Conservation (phyloP, 2,113 vertebrate genomes). For the Myodes glareolus region DNA sequence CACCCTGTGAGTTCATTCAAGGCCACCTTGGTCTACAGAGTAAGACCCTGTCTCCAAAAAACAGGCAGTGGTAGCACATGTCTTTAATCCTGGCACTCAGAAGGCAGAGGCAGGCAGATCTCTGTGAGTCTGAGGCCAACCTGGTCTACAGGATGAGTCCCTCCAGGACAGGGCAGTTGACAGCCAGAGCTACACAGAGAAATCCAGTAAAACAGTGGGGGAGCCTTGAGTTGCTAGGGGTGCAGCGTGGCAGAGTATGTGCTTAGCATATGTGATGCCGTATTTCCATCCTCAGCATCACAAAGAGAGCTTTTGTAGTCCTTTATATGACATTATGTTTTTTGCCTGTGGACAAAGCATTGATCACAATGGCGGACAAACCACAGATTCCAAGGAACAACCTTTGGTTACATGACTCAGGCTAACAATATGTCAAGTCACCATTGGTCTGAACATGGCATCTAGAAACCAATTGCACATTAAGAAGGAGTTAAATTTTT, state of each 20-base stretch:
- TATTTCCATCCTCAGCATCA: not conserved
- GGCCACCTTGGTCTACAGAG: not conserved
- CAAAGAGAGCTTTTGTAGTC: not conserved
- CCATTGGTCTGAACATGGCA: not conserved
- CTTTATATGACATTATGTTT: not conserved
- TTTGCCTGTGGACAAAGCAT: conserved; percentile 3
- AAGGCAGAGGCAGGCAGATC: not conserved
- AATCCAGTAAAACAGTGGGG: not conserved
- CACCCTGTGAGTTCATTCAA: not conserved
- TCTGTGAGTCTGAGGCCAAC: not conserved
- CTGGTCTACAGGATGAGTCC: not conserved
- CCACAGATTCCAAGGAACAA: conserved; percentile 6
- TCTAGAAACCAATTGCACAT: not conserved
- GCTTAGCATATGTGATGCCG: not conserved
- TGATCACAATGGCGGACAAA: not conserved
- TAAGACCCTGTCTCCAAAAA: not conserved
- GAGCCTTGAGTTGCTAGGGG: not conserved
- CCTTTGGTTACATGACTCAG: not conserved
- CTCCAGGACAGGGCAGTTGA: not conserved
- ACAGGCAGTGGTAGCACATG: not conserved
- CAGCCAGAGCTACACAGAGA: not conserved
- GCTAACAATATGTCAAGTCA: conserved; percentile 5
- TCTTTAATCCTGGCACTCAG: not conserved
- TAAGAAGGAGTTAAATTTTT: conserved; percentile 19
- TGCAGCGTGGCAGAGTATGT: not conserved